Base-by-base conservation (phyloP, 2,113 vertebrate species). In the Psettodes erumei region DNA sequence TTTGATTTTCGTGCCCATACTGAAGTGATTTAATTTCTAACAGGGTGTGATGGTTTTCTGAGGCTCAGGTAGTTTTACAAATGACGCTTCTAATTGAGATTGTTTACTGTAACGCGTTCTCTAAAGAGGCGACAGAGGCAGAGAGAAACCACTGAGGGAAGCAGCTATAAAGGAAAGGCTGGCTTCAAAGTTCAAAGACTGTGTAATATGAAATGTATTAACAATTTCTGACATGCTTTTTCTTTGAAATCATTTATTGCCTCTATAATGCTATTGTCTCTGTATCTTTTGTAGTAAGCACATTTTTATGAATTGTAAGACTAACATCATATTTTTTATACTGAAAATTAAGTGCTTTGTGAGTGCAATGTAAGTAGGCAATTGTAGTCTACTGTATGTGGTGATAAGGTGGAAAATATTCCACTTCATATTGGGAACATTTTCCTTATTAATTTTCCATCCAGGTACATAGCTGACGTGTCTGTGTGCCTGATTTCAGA, bases 171-270 rank as follows among this genome's bases (percentile, higher is more conserved):
- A 38, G 3, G 30, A 37, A 13, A 1, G 3, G 15, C 33, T 19
- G 47, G 21, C 25, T 30, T 54, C 50, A 30, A 40, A 38, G 30
- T 43, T 47, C 10, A 55, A 38, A 35, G 12, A 62, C 19, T 18
- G 13, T 28, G 23, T 56, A 63, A 59, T 50, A 35, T 72, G 19
- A 54, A 55, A 62, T 45, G 21, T 12, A 61, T 35, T 18, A 61
- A 48, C 32, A 18, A 13, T 23, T 21, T 56, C 45, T 61, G 43
- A 47, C 40, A 30, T 21, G 32, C 32, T 58, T 56, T 56, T 4
- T 62, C 9, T 28, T 10, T 21, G 21, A 37, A 21, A 55, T 47
- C 10, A 10, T 27, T 27, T 37, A 37, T 37, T 43, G 37, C 25
- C 47, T 19, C 21, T 48, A 3, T 16, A 16, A n/a, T n/a, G n/a